phyloP scores from a whole-genome alignment of 2,113 vertebrate genomes.

The Terrapene triunguis region DNA sequence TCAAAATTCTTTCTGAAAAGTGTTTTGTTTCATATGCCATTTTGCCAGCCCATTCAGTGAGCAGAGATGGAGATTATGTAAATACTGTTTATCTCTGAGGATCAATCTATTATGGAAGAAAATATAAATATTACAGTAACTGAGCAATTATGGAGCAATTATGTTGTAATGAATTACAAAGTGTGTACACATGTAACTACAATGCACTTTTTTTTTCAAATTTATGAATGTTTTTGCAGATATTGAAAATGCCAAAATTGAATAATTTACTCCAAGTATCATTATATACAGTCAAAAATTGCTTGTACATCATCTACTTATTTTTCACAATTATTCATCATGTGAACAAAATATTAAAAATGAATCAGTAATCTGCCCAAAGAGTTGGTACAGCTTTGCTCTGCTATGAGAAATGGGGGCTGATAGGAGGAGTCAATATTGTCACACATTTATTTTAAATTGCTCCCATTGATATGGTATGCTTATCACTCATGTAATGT shows the following conservation, averaged over 20 bases:
- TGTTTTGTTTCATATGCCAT: neutral
- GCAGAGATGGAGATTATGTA: neutral
- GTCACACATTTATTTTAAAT: neutral
- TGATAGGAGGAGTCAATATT: conserved; percentile 1
- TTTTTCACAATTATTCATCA: conserved; percentile 44
- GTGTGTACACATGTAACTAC: neutral
- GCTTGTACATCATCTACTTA: neutral
- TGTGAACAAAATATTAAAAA: neutral
- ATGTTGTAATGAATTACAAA: conserved; percentile 2
- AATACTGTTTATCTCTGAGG: neutral
- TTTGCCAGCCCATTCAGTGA: neutral
- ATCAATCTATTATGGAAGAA: conserved; percentile 28
- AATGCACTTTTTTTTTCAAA: neutral
- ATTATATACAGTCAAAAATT: conserved; percentile 35
- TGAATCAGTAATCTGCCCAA: conserved; percentile 15
- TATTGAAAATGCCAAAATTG: conserved; percentile 24
- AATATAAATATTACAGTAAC: conserved; percentile 39
- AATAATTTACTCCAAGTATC: conserved; percentile 23
- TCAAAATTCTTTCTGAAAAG: neutral
- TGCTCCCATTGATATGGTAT: neutral
- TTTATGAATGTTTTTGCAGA: conserved; percentile 21
- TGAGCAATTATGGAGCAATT: conserved; percentile 42
- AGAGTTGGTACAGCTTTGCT: neutral
- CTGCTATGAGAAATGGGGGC: neutral
- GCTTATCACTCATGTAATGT: neutral